These are phyloP conservation scores for Machimus atricapillus DNA, from an alignment of 2,888 invertebrate species.

Conservation along the genomic window DNA sequence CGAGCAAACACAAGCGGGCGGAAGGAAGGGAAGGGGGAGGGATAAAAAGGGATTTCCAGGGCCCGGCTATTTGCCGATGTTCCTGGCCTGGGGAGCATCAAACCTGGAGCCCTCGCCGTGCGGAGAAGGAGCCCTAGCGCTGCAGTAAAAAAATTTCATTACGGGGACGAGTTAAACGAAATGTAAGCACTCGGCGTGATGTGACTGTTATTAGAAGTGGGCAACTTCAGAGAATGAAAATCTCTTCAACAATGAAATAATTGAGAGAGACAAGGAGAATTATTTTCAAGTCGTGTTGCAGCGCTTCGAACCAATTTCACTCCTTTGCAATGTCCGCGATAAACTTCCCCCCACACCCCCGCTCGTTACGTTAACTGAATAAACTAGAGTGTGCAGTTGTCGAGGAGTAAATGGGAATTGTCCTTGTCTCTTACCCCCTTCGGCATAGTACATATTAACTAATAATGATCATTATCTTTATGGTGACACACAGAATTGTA, in stretches of 20 bases:
- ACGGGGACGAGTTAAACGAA: slow-evolving; percentile 24
- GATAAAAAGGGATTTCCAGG: not conserved
- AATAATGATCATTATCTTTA: not conserved
- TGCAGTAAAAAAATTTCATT: slow-evolving; percentile 33
- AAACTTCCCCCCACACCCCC: not conserved
- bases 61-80: not conserved
- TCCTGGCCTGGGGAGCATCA: not conserved
- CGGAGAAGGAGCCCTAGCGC: not conserved
- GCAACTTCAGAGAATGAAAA: slow-evolving; percentile 2
- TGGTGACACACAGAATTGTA: not conserved
- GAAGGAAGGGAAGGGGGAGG: not conserved
- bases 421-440: not conserved
- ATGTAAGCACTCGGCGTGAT: slow-evolving; percentile 26
- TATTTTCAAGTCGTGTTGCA: not conserved
- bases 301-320: not conserved
- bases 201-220: slow-evolving; percentile 24
- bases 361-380: not conserved
- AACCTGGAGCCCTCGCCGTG: not conserved
- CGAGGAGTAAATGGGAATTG: not conserved
- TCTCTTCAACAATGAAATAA: slow-evolving; percentile 2
- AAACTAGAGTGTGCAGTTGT: not conserved
- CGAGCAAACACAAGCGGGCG: not conserved
- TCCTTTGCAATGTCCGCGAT: not conserved
- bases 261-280: not conserved
- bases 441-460: not conserved